Evolutionary conservation across 1,140 invertebrate species (phyloP), one percentile per base, ranked within the genome.

Genomic region (Pemphigus obesinymphae): DNA sequence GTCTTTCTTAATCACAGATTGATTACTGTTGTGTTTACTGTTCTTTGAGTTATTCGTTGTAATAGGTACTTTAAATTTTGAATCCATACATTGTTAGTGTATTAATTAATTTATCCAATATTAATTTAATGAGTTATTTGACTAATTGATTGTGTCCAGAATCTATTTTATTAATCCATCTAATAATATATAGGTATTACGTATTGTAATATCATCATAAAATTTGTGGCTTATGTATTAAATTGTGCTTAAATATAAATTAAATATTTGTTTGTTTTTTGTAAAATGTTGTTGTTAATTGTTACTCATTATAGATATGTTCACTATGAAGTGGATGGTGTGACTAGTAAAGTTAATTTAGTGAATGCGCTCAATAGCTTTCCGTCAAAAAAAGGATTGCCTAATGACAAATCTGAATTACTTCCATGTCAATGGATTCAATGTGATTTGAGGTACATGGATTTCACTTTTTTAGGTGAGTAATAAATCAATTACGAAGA

Each of bases 361-460:
- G 68, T 82, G 0, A 75, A 66, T 13, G 72, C 55, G 11, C 37
- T 43, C 5, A 75, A 82, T 50, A 61, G 43, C 45, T 66, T 75
- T 50, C 68, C 70, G 13, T 29, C 58, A 20, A 84, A 83, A 63
- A 83, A 82, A 55, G 29, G 48, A 43, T 73, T 84, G n/a, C 23
- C 68, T 48, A 70, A 82, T 50, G 89, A 92, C 83, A 89, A 90
- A 83, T 88, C 91, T 17, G 93, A 93, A 0, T 87, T 97, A 0
- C 94, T 95, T 85, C 94, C 95, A 0, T 93, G 95, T 0, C 95
- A 99, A 87, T 99, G 97, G 97, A 94, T 99, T 78, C 96, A 98
- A 85, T 99, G 97, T 88, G 97, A 99, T 88, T 89, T 99, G 31
- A 89, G 97, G 82, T 96, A 93, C 86, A 90, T 99, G 48, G 97